Conservation (phyloP, 1,140 invertebrate genomes). For the Anoplophora glabripennis region DNA sequence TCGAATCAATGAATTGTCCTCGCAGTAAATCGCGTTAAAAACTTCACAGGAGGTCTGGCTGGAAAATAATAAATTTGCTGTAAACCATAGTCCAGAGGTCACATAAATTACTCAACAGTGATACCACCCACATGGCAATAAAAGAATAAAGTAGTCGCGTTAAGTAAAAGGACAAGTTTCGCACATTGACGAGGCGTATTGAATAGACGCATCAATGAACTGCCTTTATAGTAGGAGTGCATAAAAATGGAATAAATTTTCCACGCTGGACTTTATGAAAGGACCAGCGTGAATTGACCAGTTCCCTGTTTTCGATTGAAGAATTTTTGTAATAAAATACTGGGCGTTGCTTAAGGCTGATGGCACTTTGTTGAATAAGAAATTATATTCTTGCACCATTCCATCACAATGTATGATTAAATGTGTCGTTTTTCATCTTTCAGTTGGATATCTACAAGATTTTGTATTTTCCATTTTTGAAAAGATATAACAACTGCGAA, state of each 20-base stretch:
- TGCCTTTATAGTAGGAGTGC: background rate
- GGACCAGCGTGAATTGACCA: no score
- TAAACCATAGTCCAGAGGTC: slow-evolving; percentile 14
- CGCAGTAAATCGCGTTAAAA: background rate
- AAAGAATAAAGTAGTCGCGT: slow-evolving; percentile 7
- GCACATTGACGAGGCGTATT: slow-evolving; percentile 11
- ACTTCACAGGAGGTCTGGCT: background rate
- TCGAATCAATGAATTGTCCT: background rate
- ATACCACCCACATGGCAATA: slow-evolving; percentile 14
- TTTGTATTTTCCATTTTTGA: no score
- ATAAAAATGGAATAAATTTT: slow-evolving; percentile 17
- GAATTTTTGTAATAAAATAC: no score
- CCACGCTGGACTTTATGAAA: slow-evolving; percentile 1
- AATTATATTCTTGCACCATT: no score
- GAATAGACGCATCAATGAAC: slow-evolving; percentile 13
- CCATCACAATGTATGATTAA: no score
- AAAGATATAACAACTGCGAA: no score
- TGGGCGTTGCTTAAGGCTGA: no score
- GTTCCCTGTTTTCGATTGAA: no score
- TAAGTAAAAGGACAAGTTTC: slow-evolving; percentile 18
- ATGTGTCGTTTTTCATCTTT: no score
- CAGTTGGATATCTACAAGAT: no score
- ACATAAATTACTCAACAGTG: slow-evolving; percentile 11
- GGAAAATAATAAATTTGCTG: slow-evolving; percentile 14
- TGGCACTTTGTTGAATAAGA: no score